These are phyloP conservation scores for Anguilla megastoma DNA, from an alignment of 2,797 vertebrate species.

Conservation along the genomic window DNA sequence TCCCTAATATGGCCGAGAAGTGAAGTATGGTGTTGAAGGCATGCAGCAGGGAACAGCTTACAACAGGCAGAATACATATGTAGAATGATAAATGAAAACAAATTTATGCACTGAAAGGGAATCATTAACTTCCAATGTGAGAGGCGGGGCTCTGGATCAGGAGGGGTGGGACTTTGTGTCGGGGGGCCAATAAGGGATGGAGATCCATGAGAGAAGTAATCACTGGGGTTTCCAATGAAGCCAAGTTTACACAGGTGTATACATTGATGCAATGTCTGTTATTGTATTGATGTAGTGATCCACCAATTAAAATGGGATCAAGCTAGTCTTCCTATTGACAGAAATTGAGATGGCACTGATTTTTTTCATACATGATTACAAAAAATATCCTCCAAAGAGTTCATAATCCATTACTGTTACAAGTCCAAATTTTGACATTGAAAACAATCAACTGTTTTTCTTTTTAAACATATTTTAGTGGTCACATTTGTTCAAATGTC, in stretches of 20 bases:
- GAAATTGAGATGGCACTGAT: constrained; percentile 9
- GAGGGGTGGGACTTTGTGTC: background rate
- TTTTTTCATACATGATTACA: constrained; percentile 3
- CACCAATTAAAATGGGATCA: constrained; percentile 19
- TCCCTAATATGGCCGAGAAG: background rate
- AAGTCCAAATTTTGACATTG: constrained; percentile 23
- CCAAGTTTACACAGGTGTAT: constrained; percentile 40
- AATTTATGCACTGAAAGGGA: background rate
- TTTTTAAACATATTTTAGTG: constrained; percentile 27
- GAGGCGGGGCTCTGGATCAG: background rate
- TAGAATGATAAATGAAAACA: background rate
- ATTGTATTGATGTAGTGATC: constrained; percentile 35
- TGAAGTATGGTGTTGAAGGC: background rate
- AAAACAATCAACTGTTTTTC: constrained; percentile 40
- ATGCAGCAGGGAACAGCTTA: background rate
- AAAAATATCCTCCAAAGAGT: constrained; percentile 36
- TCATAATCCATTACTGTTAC: constrained; percentile 36
- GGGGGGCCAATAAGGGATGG: background rate
- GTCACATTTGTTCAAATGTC: constrained; percentile 41
- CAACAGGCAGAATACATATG: background rate
- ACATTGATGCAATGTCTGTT: constrained; percentile 39
- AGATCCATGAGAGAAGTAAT: background rate
- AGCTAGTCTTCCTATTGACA: constrained; percentile 37
- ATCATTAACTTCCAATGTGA: background rate
- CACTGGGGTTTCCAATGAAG: constrained; percentile 33